phyloP scores from a whole-genome alignment of 2,888 invertebrate species.

The Epirrhoe alternata region DNA sequence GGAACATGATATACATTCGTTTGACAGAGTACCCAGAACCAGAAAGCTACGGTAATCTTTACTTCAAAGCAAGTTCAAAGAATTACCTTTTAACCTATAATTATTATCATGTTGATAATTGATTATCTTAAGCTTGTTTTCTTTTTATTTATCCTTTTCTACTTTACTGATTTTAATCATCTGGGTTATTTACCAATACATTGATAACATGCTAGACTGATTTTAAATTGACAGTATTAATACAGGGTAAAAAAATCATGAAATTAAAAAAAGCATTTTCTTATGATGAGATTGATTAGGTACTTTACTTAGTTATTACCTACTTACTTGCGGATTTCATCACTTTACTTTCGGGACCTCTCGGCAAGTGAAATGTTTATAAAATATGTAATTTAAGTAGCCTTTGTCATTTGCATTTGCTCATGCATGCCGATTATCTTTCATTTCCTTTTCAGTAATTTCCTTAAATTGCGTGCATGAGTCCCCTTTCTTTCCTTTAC shows the following conservation, averaged over 20 bases:
- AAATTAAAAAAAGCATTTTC: too few relatives aligned
- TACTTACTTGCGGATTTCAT: too few relatives aligned
- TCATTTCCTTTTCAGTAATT: neutral
- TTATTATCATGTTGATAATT: neutral
- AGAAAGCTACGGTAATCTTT: neutral
- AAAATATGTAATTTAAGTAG: neutral
- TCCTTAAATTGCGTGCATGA: neutral
- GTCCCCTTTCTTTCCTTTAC: neutral
- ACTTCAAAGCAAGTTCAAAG: slow-evolving; percentile 8
- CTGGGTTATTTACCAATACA: too few relatives aligned
- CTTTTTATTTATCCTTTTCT: neutral
- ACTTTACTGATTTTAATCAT: too few relatives aligned
- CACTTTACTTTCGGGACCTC: too few relatives aligned
- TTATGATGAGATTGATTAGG: too few relatives aligned
- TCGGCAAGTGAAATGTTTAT: too few relatives aligned
- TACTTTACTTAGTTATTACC: too few relatives aligned
- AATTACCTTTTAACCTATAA: neutral
- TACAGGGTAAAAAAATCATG: too few relatives aligned
- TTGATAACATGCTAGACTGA: neutral
- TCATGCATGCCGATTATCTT: slow-evolving; percentile 18
- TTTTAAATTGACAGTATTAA: neutral
- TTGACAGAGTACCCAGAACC: neutral
- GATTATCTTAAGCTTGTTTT: neutral
- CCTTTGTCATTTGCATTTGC: neutral
- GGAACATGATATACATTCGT: neutral